Evolutionary conservation across 2,113 vertebrate genomes (phyloP).

Genomic region (Tetrax tetrax): DNA sequence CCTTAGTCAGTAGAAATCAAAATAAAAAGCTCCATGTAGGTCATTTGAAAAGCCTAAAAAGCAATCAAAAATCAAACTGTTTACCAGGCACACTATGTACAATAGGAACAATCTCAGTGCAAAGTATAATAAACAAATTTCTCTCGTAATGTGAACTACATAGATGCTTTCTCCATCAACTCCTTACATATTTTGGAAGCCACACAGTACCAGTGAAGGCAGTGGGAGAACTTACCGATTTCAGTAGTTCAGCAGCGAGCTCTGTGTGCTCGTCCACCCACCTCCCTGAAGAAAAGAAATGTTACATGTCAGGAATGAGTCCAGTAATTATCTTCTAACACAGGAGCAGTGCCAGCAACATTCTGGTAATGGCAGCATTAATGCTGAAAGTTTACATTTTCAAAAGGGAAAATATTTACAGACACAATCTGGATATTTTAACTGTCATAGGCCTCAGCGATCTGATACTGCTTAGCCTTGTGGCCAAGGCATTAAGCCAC

Average conservation of each 20-base stretch:
- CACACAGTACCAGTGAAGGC: neutral
- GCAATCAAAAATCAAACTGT: neutral
- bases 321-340: neutral
- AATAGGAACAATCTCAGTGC: neutral
- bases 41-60: constrained; percentile 3
- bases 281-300: neutral
- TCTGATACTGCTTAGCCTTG: neutral
- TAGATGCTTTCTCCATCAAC: constrained; percentile 2
- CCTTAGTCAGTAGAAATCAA: neutral
- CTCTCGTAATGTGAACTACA: neutral
- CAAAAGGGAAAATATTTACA: constrained; percentile 30
- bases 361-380: constrained; percentile 28
- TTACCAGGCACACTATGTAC: neutral
- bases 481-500: neutral
- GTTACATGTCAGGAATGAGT: neutral
- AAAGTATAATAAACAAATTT: constrained; percentile 3
- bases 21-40: neutral
- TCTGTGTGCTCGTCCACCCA: neutral
- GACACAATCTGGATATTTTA: constrained; percentile 25
- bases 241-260: neutral
- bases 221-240: neutral
- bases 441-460: neutral
- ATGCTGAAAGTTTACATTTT: constrained; percentile 24
- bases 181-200: neutral
- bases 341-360: neutral